Evolutionary conservation across 2,888 invertebrate species (phyloP), one percentile per base, ranked within the genome.

Genomic region (Minunthozetes semirufus): DNA sequence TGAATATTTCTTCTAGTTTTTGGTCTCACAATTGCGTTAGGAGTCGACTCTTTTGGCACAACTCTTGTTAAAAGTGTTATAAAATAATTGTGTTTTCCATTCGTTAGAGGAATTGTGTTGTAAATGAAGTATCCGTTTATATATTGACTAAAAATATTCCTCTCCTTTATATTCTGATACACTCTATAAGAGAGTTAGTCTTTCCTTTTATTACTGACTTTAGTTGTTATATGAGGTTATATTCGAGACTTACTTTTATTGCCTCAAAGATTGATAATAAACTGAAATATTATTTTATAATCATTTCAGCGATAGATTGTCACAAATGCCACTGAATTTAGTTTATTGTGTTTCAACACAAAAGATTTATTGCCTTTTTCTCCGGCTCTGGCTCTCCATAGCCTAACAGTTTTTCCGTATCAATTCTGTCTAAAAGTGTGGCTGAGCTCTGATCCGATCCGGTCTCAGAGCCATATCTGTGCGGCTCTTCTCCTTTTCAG

Each of bases 231-330:
- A 53, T 19, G 4, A 61, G 3, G 3, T 27, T 25, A 22, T 25
- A 22, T 61, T 61, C 29, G 61, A 17, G 42, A 13, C 42, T 42
- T 27, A 33, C 63, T 63, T 22, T 63, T 63, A 63, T 63, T 63
- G 63, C 63, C 19, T 4, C 33, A 17, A 63, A 19, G 27, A 56
- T 56, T 63, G 33, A 63, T 68, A 68, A 68, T 68, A 68, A 68
- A 68, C 22, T 42, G 42, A 68, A 68, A 68, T 68, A 68, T 68
- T 68, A 68, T 68, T 68, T 68, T 68, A 68, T 68, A 68, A 68
- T 68, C 42, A 68, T 68, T 68, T 38, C 42, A 42, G 22, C 38
- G 13, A 68, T 42, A 42, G 29, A 61, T 61, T 61, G 61, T 61
- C 61, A 61, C 61, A 61, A 61, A 61, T 29, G 29, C n/a, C 61